phyloP scores from a whole-genome alignment of 2,888 invertebrate species.

The Teleiodes luculella region DNA sequence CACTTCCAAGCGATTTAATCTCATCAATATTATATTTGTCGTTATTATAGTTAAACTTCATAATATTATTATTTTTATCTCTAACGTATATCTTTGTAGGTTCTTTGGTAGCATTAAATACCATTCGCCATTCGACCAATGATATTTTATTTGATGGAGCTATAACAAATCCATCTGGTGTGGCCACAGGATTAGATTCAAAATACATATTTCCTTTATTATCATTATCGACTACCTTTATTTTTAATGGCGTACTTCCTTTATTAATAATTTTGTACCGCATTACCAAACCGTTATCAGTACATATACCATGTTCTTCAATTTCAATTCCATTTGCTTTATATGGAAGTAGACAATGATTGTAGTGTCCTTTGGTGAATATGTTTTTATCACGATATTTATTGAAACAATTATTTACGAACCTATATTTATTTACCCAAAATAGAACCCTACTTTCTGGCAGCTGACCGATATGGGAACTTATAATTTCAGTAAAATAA shows the following conservation, averaged over 20 bases:
- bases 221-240: neutral
- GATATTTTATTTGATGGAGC: neutral
- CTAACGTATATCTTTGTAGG: neutral
- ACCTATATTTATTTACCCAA: slow-evolving; percentile 1
- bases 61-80: neutral
- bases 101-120: neutral
- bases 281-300: neutral
- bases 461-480: neutral
- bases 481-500: neutral
- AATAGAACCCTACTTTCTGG: neutral
- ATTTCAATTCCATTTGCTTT: neutral
- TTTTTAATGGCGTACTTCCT: neutral
- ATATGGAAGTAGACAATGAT: neutral
- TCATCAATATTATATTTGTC: neutral
- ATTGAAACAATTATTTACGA: neutral
- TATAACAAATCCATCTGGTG: neutral
- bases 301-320: neutral
- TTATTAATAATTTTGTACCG: neutral
- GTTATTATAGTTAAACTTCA: neutral
- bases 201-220: neutral
- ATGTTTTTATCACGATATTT: neutral
- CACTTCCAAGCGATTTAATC: neutral
- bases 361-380: neutral
- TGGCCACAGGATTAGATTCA: neutral
- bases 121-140: neutral